Percentiles rank a stretch among this genome's conserved stretches.
phyloP scores from a whole-genome alignment of 2,888 invertebrate species.

The Leptopterna dolabrata region DNA sequence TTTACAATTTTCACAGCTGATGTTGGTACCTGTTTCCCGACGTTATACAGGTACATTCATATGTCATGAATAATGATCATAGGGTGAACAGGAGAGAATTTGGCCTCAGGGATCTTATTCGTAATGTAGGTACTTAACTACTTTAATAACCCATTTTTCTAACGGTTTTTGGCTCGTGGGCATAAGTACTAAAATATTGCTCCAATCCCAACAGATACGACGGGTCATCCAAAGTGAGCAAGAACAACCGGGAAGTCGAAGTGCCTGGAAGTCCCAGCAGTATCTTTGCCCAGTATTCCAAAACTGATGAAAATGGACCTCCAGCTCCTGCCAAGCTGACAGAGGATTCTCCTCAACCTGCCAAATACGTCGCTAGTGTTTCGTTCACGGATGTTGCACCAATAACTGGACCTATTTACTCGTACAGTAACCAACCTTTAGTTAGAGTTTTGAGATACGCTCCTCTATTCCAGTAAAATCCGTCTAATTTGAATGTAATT shows the following conservation, averaged over 20 bases:
- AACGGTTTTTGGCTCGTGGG: no score
- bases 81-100: no score
- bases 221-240: neutral
- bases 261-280: neutral
- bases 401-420: conserved; percentile 54
- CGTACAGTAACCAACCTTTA: conserved; percentile 50
- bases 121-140: no score
- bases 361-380: conserved; percentile 55
- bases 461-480: conserved; percentile 48
- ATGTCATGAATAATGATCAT: no score
- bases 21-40: no score
- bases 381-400: conserved; percentile 55
- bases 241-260: conserved; percentile 11
- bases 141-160: no score
- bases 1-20: no score
- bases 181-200: no score
- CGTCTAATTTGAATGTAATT: neutral
- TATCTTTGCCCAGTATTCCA: conserved; percentile 23
- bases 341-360: conserved; percentile 15
- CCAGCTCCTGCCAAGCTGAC: neutral
- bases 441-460: conserved; percentile 54
- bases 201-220: neutral
- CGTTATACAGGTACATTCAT: no score
- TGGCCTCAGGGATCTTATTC: no score
- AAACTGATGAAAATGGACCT: neutral